Evolutionary conservation across 2,888 invertebrate species (phyloP).

Genomic region (Hirtodrosophila histrioides): DNA sequence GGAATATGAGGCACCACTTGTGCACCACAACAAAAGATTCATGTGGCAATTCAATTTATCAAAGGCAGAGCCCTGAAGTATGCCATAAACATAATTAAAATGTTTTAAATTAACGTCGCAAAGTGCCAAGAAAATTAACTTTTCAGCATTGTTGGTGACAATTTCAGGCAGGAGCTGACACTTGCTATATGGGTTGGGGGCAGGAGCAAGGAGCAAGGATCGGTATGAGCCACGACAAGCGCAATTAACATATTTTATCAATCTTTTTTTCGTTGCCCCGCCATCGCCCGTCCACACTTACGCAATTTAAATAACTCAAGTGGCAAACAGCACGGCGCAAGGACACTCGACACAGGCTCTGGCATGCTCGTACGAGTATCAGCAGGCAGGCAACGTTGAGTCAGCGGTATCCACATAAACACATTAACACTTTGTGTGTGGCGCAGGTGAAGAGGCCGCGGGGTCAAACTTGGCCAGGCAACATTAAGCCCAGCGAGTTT

Average conservation of each 20-base stretch:
- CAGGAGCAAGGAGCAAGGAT: constrained; percentile 11
- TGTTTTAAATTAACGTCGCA: constrained; percentile 63
- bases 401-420: constrained; percentile 65
- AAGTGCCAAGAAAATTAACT: constrained; percentile 71
- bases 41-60: constrained; percentile 30
- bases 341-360: constrained; percentile 59
- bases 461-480: constrained; percentile 69
- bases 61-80: constrained; percentile 25
- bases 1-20: constrained; percentile 1
- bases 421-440: constrained; percentile 73
- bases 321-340: constrained; percentile 64
- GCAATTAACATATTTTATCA: constrained; percentile 79
- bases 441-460: constrained; percentile 39
- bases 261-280: constrained; percentile 52
- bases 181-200: constrained; percentile 12
- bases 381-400: constrained; percentile 34
- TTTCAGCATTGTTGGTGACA: constrained; percentile 73
- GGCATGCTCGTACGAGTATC: constrained; percentile 34
- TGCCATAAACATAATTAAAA: constrained; percentile 75
- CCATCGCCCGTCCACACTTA: constrained; percentile 46
- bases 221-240: constrained; percentile 50
- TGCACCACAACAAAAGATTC: constrained; percentile 5
- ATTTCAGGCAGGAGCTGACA: constrained; percentile 52
- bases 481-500: constrained; percentile 57
- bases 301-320: constrained; percentile 78